These are phyloP conservation scores for Empis livida DNA, from an alignment of 2,888 invertebrate genomes.

Conservation along the genomic window DNA sequence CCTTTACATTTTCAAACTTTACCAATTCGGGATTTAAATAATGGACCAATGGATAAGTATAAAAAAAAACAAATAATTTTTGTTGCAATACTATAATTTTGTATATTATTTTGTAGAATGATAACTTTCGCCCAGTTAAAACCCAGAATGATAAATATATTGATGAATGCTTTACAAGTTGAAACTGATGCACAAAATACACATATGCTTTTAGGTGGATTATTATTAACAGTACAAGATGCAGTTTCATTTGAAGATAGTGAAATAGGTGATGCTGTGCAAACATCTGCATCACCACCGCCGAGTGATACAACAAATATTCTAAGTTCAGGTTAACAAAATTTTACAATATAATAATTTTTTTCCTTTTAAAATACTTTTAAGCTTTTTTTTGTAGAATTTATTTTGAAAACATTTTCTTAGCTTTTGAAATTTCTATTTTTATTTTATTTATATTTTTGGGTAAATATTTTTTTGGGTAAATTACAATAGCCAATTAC, in stretches of 20 bases:
- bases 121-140: constrained; percentile 56
- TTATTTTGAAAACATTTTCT: no score
- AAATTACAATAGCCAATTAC: no score
- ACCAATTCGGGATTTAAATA: constrained; percentile 54
- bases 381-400: no score
- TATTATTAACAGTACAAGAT: constrained; percentile 66
- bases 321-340: constrained; percentile 50
- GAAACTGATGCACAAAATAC: constrained; percentile 78
- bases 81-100: constrained; percentile 22
- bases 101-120: constrained; percentile 21
- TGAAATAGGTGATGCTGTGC: constrained; percentile 45
- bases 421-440: no score
- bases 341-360: background rate
- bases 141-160: constrained; percentile 61
- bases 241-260: constrained; percentile 62
- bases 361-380: background rate
- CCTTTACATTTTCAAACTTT: constrained; percentile 83
- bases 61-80: constrained; percentile 5
- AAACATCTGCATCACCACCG: constrained; percentile 37
- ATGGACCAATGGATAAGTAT: constrained; percentile 41
- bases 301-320: constrained; percentile 39
- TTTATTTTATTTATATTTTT: no score
- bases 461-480: no score
- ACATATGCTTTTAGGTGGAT: constrained; percentile 72
- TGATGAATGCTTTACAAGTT: constrained; percentile 70